Evolutionary conservation across 2,888 invertebrate species (phyloP), one percentile per base, ranked within the genome.

Genomic region (Amphipoea lucens): DNA sequence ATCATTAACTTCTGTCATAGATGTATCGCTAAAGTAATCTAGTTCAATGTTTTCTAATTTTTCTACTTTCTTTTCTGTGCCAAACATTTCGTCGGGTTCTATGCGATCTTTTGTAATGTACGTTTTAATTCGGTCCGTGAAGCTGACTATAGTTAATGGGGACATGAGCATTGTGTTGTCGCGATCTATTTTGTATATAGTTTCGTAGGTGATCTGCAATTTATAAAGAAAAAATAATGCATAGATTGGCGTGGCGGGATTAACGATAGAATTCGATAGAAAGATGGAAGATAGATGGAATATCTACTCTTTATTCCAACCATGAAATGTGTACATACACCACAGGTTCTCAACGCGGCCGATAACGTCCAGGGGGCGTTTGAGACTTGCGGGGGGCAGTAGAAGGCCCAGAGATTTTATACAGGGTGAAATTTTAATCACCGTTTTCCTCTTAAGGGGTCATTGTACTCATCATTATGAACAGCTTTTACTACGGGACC

Each of bases 181-280:
- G 74, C 91, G 91, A 67, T 95, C 92, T 67, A 95, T 75, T 88
- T 94, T 94, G 81, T 94, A 91, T 36, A 96, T 83, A 14, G 90
- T 83, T 90, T 95, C 94, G 77, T 95, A 94, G 1, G 91, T 90
- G 42, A 94, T 91, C 93, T 93, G 84, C 23, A 89, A 91, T 36
- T 20, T 0, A 72, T 62, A 1, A 66, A 40, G 14, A 45, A 48
- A 51, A 5, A 11, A 17, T 40, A 4, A n/a, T 36, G 12, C 29
- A 23, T 66, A 14, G 40, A 66, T 40, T 66, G 12, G 51, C 7
- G 69, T 66, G 12, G 51, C 7, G 69, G 68, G 3, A 20, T 51
- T 23, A 14, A 70, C 1, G 4, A 14, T 14, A 51, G 4, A 57
- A 57, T n/a, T 57, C 11, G n/a, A 57, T 57, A 57, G 11, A 12